These are phyloP conservation scores for Spisula subtruncata DNA, from an alignment of 2,888 invertebrate species.

Conservation along the genomic window DNA sequence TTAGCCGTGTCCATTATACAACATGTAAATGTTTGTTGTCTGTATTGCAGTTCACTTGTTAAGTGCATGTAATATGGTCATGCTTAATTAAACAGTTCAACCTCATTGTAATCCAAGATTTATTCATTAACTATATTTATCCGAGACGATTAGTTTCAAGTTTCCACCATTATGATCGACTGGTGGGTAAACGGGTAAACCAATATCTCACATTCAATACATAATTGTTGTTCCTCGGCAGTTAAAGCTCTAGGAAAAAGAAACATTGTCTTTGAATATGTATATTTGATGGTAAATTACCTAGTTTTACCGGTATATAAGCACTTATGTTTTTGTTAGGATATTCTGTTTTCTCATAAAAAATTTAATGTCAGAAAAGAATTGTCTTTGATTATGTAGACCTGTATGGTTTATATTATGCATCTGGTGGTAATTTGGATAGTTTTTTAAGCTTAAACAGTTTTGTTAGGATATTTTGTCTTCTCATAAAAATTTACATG, in stretches of 20 bases:
- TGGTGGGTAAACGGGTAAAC: not conserved
- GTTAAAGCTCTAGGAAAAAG: not conserved
- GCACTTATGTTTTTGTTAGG: no score
- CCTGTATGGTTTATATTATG: no score
- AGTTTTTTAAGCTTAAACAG: no score
- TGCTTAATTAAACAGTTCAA: not conserved
- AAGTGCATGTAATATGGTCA: not conserved
- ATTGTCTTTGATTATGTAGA: no score
- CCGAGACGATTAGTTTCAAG: not conserved
- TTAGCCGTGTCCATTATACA: not conserved
- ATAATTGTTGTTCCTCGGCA: not conserved
- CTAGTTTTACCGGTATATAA: no score
- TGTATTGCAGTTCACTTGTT: not conserved
- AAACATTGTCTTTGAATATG: slow-evolving; percentile 5
- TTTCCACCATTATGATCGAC: not conserved
- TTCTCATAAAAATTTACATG: no score
- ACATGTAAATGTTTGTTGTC: not conserved
- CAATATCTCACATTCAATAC: not conserved
- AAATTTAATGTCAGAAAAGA: no score
- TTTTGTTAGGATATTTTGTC: no score
- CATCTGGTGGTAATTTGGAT: no score
- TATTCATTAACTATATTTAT: slow-evolving; percentile 9
- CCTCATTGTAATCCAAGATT: not conserved
- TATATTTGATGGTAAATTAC: no score
- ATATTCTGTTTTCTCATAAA: no score